phyloP scores from a whole-genome alignment of 2,113 vertebrate species.

The Chlorodrepanis virens region DNA sequence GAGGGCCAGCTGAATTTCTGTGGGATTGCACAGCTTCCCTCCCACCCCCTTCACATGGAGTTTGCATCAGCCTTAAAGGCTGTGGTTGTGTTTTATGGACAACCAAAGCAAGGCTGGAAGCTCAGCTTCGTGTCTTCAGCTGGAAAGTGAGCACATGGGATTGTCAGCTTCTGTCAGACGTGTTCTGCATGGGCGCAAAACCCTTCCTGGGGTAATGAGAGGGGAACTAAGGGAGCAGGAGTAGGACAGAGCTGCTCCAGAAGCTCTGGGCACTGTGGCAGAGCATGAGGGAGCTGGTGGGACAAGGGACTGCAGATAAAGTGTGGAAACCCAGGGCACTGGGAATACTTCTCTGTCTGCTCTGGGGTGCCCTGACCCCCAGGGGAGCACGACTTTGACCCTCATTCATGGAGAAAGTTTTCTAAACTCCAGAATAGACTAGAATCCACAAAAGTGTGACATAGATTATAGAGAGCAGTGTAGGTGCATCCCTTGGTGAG shows the following conservation, averaged over 20 bases:
- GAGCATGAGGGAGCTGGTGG: neutral
- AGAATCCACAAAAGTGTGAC: too few species aligned
- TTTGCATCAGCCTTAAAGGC: neutral
- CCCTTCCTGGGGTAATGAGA: too few species aligned
- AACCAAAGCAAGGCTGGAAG: neutral
- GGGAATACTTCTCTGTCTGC: too few species aligned
- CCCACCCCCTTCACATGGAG: neutral
- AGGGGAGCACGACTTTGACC: too few species aligned
- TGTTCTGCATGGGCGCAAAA: neutral
- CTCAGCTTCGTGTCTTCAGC: neutral
- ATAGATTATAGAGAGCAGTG: too few species aligned
- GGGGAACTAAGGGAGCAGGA: neutral
- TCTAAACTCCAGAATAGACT: too few species aligned
- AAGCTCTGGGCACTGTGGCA: neutral
- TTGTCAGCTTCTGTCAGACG: rapidly evolving
- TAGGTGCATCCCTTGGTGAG: too few species aligned
- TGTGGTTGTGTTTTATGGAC: neutral
- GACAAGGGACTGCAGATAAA: too few species aligned
- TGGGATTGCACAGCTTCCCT: neutral
- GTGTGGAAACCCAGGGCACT: too few species aligned
- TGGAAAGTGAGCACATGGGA: rapidly evolving
- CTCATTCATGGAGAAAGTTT: too few species aligned
- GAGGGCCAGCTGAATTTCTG: neutral
- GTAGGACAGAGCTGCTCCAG: neutral
- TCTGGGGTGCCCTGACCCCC: too few species aligned